Evolutionary conservation across 2,888 invertebrate genomes (phyloP).

Genomic region (Tetheella fluctuosa): DNA sequence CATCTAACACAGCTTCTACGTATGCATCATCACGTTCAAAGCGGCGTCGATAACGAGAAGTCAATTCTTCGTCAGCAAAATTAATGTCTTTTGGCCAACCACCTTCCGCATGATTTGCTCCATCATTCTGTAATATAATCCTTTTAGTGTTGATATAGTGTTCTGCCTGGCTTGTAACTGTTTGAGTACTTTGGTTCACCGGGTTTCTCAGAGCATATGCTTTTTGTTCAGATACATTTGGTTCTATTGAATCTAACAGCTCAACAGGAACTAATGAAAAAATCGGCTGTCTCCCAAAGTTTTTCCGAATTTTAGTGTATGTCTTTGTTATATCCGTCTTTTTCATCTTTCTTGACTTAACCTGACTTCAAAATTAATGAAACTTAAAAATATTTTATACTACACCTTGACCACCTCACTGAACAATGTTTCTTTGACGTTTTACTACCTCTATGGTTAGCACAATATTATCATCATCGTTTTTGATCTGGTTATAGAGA

Average conservation of each 20-base stretch:
- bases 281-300: conserved; percentile 74
- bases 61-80: conserved; percentile 86
- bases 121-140: conserved; percentile 74
- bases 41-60: conserved; percentile 87
- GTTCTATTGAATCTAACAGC: conserved; percentile 56
- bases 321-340: conserved; percentile 37
- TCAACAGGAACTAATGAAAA: conserved; percentile 61
- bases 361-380: no score
- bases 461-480: no score
- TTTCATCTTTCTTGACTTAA: neutral
- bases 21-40: conserved; percentile 90
- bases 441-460: no score
- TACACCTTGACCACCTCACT: no score
- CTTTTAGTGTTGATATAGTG: conserved; percentile 84
- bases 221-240: conserved; percentile 55
- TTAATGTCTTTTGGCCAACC: conserved; percentile 92
- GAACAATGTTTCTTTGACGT: no score
- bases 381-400: no score
- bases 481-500: no score
- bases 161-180: conserved; percentile 51
- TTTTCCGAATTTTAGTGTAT: conserved; percentile 67
- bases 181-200: conserved; percentile 67
- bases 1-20: conserved; percentile 83
- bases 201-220: conserved; percentile 74
- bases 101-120: conserved; percentile 89